Evolutionary conservation across 2,888 invertebrate genomes (phyloP).

Genomic region (Drosophila subquinaria): DNA sequence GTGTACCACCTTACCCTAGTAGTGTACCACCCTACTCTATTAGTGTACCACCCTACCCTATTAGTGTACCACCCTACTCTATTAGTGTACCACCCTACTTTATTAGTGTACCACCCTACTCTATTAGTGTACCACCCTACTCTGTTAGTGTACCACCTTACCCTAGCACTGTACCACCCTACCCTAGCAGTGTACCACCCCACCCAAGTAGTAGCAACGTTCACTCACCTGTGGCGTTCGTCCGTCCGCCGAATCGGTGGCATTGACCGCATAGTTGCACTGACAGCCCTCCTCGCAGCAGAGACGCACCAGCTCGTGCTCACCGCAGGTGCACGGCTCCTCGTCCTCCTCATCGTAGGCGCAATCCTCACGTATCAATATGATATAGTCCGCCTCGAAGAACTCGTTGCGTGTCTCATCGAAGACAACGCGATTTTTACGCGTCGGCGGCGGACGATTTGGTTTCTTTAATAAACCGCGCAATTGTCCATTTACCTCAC

Average conservation of each 20-base stretch:
- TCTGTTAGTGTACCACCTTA: too few species aligned
- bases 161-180: too few species aligned
- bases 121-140: too few species aligned
- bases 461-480: slow-evolving; percentile 90
- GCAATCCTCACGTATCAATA: slow-evolving; percentile 95
- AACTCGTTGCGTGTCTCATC: slow-evolving; percentile 96
- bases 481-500: slow-evolving; percentile 86
- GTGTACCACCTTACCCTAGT: too few species aligned
- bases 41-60: too few species aligned
- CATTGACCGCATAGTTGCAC: slow-evolving; percentile 86
- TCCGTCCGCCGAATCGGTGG: slow-evolving; percentile 62
- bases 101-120: too few species aligned
- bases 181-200: too few species aligned
- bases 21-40: too few species aligned
- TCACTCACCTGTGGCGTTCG: slow-evolving; percentile 85
- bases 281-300: slow-evolving; percentile 90
- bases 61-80: too few species aligned
- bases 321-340: slow-evolving; percentile 91
- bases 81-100: too few species aligned
- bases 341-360: slow-evolving; percentile 92
- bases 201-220: background rate
- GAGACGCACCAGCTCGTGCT: slow-evolving; percentile 88
- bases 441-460: slow-evolving; percentile 88
- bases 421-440: slow-evolving; percentile 93
- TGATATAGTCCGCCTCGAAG: slow-evolving; percentile 96